Percentiles rank a stretch among this genome's conserved stretches.
Conservation (phyloP, 2,797 vertebrate genomes). For the Lepus townsendii region DNA sequence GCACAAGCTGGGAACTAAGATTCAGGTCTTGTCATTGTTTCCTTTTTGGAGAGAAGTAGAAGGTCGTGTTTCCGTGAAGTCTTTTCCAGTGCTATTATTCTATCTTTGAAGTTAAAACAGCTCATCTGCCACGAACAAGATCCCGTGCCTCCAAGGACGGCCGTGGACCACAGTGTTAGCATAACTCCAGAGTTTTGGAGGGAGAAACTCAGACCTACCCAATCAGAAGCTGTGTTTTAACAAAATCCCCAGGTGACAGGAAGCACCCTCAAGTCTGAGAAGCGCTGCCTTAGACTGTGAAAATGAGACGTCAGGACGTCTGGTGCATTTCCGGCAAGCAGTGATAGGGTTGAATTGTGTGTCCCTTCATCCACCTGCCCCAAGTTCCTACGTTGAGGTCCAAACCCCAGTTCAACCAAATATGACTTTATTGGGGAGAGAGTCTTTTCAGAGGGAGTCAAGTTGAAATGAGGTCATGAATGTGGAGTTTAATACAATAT, state of each 20-base stretch:
- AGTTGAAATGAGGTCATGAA: neutral
- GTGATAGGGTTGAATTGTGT: neutral
- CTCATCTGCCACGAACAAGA: neutral
- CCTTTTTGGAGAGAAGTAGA: neutral
- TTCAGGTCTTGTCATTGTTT: neutral
- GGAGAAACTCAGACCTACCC: neutral
- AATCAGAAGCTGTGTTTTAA: neutral
- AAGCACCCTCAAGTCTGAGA: neutral
- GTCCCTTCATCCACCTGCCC: neutral
- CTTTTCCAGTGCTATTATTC: neutral
- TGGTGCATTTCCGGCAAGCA: neutral
- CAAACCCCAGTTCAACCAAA: neutral
- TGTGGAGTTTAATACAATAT: neutral
- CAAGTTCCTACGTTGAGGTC: neutral
- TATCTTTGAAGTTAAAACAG: neutral
- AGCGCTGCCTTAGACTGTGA: neutral
- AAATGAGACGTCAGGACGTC: neutral
- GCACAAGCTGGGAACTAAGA: neutral
- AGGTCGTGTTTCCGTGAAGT: neutral
- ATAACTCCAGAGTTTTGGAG: neutral
- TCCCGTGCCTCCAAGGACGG: neutral
- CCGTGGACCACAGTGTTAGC: too few relatives aligned
- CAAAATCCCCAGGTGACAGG: neutral
- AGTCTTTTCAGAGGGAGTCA: neutral
- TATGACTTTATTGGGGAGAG: neutral